Evolutionary conservation across 2,888 invertebrate species (phyloP).

Genomic region (Syrphus vitripennis): DNA sequence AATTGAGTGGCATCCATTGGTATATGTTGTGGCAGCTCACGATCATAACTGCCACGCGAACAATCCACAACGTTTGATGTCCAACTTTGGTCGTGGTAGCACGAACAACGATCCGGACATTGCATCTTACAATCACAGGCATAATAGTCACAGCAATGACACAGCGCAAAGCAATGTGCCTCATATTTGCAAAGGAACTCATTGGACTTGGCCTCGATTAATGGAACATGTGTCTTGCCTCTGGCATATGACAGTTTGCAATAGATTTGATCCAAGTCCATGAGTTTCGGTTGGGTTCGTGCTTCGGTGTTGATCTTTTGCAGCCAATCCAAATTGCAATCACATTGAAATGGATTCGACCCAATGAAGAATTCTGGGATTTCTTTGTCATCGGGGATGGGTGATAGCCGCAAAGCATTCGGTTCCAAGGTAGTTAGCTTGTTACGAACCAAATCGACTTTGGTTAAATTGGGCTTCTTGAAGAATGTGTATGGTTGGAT

Average conservation of each 20-base stretch:
- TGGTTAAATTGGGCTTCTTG: constrained; percentile 93
- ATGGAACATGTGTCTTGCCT: constrained; percentile 90
- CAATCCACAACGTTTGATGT: constrained; percentile 96
- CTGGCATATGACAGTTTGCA: constrained; percentile 94
- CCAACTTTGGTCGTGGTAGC: constrained; percentile 97
- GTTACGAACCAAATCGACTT: constrained; percentile 96
- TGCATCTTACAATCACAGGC: constrained; percentile 99
- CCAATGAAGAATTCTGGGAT: constrained; percentile 96
- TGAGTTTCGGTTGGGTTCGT: constrained; percentile 92
- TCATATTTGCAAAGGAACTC: constrained; percentile 96
- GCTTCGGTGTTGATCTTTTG: constrained; percentile 92
- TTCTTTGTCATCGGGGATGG: constrained; percentile 88
- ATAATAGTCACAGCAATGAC: constrained; percentile 98
- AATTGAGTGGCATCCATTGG: constrained; percentile 98
- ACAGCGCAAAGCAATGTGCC: constrained; percentile 95
- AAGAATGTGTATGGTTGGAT: constrained; percentile 95
- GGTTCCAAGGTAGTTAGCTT: constrained; percentile 94
- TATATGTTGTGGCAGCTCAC: constrained; percentile 91
- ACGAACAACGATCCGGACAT: constrained; percentile 95
- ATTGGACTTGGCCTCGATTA: constrained; percentile 92
- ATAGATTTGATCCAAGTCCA: constrained; percentile 94
- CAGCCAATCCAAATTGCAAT: constrained; percentile 97
- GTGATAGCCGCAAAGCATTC: constrained; percentile 91
- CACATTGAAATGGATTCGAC: constrained; percentile 96
- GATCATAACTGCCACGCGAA: constrained; percentile 89